Percentiles rank a stretch among this genome's conserved stretches.
phyloP scores from a whole-genome alignment of 2,113 vertebrate species.

The Limanda limanda region DNA sequence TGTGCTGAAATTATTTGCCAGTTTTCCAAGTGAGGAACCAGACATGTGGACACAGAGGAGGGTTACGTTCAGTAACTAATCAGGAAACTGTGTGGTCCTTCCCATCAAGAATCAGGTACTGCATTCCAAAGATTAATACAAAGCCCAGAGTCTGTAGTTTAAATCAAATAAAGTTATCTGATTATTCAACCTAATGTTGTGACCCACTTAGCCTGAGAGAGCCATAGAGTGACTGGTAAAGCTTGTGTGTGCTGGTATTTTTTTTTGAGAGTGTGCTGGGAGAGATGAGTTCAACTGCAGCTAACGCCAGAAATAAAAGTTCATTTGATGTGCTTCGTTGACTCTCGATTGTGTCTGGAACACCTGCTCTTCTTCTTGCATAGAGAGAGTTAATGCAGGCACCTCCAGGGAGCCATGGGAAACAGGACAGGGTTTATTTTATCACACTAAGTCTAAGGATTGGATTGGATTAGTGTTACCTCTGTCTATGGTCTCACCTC shows the following conservation, averaged over 20 bases:
- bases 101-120: constrained; percentile 11
- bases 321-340: constrained; percentile 47
- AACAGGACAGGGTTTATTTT: background rate
- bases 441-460: constrained; percentile 9
- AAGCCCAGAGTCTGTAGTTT: constrained; percentile 23
- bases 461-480: constrained; percentile 24
- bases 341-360: constrained; percentile 4
- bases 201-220: constrained; percentile 58
- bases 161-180: constrained; percentile 57
- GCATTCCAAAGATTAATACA: constrained; percentile 37
- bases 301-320: constrained; percentile 48
- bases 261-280: background rate
- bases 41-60: constrained; percentile 19
- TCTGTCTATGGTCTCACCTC: constrained; percentile 9
- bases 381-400: constrained; percentile 5
- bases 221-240: constrained; percentile 44
- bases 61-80: constrained; percentile 28
- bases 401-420: constrained; percentile 40
- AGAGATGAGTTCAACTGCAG: constrained; percentile 1
- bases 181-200: constrained; percentile 63
- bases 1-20: constrained; percentile 48
- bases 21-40: constrained; percentile 53
- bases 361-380: constrained; percentile 14
- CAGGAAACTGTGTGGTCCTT: constrained; percentile 45
- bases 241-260: constrained; percentile 6